phyloP scores from a whole-genome alignment of 1,140 invertebrate genomes.

The Notospermus geniculatus region DNA sequence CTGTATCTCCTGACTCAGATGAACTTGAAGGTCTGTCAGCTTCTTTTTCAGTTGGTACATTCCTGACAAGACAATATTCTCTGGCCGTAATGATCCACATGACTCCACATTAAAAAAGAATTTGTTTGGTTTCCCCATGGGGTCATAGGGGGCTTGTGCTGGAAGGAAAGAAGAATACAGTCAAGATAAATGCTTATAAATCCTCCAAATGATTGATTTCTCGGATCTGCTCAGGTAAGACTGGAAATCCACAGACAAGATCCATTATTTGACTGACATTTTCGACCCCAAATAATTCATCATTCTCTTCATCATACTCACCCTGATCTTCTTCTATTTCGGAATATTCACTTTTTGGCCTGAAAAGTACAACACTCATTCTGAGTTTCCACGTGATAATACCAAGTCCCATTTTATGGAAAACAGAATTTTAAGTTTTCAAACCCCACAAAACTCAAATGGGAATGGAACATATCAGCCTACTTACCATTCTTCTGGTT shows the following conservation, averaged over 20 bases:
- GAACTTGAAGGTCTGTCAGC: constrained; percentile 88
- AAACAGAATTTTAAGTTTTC: too few species aligned
- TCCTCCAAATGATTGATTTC: too few species aligned
- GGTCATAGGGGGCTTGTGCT: constrained; percentile 89
- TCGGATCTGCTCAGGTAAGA: too few species aligned
- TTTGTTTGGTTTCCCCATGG: constrained; percentile 93
- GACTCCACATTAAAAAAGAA: constrained; percentile 98
- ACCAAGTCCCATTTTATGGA: background rate
- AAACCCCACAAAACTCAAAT: too few species aligned
- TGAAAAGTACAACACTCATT: constrained; percentile 34
- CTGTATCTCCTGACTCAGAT: constrained; percentile 53
- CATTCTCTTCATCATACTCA: constrained; percentile 55
- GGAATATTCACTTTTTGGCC: constrained; percentile 93
- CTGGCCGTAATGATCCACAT: constrained; percentile 87
- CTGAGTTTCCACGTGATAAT: background rate
- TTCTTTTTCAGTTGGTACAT: constrained; percentile 93
- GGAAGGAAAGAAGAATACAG: constrained; percentile 52
- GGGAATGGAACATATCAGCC: too few species aligned
- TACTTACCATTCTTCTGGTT: constrained; percentile 93
- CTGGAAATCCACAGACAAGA: too few species aligned
- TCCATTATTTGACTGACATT: too few species aligned
- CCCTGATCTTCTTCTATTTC: constrained; percentile 90
- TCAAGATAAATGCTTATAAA: background rate
- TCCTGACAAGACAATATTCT: constrained; percentile 96
- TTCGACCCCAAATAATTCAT: background rate